phyloP scores from a whole-genome alignment of 2,888 invertebrate genomes.

The Campoplex capitator region DNA sequence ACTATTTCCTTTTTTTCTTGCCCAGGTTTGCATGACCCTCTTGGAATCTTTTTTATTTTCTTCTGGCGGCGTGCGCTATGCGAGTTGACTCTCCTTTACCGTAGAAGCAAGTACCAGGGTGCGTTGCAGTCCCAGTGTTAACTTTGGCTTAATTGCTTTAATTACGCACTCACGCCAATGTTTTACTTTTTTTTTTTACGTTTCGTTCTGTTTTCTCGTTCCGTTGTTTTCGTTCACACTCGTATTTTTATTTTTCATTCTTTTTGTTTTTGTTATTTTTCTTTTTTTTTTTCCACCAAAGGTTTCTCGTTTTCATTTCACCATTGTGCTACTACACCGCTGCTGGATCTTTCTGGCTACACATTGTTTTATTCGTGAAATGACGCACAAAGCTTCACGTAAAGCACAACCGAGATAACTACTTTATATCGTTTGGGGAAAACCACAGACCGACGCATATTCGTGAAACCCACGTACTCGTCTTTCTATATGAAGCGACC shows the following conservation, averaged over 20 bases:
- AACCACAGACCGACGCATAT: slow-evolving; percentile 14
- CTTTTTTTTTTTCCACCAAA: slow-evolving; percentile 50
- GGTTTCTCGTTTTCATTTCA: slow-evolving; percentile 66
- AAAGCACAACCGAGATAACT: slow-evolving; percentile 59
- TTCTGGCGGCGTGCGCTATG: slow-evolving; percentile 54
- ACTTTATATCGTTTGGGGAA: slow-evolving; percentile 61
- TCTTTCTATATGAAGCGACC: slow-evolving; percentile 7
- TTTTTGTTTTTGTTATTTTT: not conserved
- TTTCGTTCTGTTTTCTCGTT: slow-evolving; percentile 48
- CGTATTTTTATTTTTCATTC: slow-evolving; percentile 53
- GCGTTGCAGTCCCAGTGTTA: slow-evolving; percentile 69
- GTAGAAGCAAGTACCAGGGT: slow-evolving; percentile 37
- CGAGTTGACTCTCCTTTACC: slow-evolving; percentile 45
- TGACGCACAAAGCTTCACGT: slow-evolving; percentile 63
- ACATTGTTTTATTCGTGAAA: slow-evolving; percentile 66
- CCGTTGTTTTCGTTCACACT: slow-evolving; percentile 47
- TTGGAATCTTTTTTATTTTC: slow-evolving; percentile 65
- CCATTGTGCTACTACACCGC: slow-evolving; percentile 36
- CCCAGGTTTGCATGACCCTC: slow-evolving; percentile 69
- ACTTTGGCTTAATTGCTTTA: slow-evolving; percentile 76
- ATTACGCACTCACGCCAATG: slow-evolving; percentile 73
- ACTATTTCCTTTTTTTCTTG: slow-evolving; percentile 45
- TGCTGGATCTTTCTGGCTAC: slow-evolving; percentile 46
- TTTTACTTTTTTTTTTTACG: slow-evolving; percentile 64
- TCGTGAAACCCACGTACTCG: slow-evolving; percentile 32